Evolutionary conservation across 2,888 invertebrate genomes (phyloP).

Genomic region (Koerneria pararmatus): DNA sequence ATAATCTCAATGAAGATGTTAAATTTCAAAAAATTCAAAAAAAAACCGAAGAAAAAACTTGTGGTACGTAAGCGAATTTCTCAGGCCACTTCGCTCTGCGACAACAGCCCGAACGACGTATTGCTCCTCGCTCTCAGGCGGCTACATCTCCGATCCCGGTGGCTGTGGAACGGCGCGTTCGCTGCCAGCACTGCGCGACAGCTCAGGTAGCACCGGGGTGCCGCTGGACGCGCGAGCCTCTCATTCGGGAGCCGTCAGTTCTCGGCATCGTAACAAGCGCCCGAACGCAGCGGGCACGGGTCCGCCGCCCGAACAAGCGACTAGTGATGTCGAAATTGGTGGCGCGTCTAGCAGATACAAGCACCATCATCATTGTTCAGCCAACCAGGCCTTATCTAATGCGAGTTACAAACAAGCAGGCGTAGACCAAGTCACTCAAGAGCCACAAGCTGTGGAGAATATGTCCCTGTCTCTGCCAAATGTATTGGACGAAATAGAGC

Average conservation of each 20-base stretch:
- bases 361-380: too few relatives aligned
- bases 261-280: slow-evolving; percentile 28
- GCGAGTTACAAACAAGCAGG: neutral
- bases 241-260: slow-evolving; percentile 28
- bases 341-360: slow-evolving; percentile 16
- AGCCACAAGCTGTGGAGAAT: slow-evolving; percentile 17
- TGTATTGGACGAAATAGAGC: slow-evolving; percentile 50
- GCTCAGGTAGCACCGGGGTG: neutral
- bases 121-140: slow-evolving; percentile 31
- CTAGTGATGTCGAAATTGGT: slow-evolving; percentile 22
- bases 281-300: slow-evolving; percentile 26
- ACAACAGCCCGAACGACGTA: slow-evolving; percentile 29
- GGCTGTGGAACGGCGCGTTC: slow-evolving; percentile 20
- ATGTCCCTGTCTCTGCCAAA: slow-evolving; percentile 56
- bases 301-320: slow-evolving; percentile 7
- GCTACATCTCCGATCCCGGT: slow-evolving; percentile 32
- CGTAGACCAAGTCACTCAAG: neutral
- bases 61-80: slow-evolving; percentile 6
- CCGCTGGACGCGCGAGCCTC: slow-evolving; percentile 42
- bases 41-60: neutral
- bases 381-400: too few relatives aligned
- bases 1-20: neutral
- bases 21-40: neutral
- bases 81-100: slow-evolving; percentile 42
- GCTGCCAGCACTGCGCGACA: slow-evolving; percentile 12